phyloP scores from a whole-genome alignment of 2,113 vertebrate genomes.

The Ictalurus punctatus region DNA sequence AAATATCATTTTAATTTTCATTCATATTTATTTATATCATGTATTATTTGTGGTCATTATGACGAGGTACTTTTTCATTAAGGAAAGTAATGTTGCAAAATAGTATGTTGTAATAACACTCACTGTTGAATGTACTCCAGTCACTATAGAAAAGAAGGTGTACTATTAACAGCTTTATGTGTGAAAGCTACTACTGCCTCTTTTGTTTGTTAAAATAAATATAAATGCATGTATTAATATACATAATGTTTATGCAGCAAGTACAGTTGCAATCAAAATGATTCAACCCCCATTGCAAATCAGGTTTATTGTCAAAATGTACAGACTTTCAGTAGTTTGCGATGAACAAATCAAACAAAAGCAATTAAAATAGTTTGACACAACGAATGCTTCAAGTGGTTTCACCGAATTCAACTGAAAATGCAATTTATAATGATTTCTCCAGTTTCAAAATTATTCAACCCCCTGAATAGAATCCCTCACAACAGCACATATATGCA shows the following conservation, averaged over 20 bases:
- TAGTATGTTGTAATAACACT: neutral
- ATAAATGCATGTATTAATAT: neutral
- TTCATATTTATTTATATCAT: neutral
- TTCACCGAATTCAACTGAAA: no score
- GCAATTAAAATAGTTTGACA: no score
- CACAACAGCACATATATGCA: no score
- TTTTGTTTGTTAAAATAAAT: neutral
- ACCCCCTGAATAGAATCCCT: no score
- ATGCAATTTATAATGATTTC: no score
- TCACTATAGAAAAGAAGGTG: neutral
- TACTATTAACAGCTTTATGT: neutral
- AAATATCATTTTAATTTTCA: neutral
- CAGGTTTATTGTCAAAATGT: no score
- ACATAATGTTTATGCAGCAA: neutral
- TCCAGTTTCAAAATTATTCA: no score
- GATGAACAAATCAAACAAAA: no score
- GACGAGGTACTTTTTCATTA: neutral
- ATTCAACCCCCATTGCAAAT: no score
- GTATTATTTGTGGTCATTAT: neutral
- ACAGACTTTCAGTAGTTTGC: no score
- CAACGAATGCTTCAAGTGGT: no score
- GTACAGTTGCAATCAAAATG: no score
- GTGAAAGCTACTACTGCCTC: neutral
- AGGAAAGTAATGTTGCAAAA: neutral
- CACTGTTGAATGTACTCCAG: neutral